Evolutionary conservation across 2,113 vertebrate species (phyloP).

Genomic region (Steatornis caripensis): DNA sequence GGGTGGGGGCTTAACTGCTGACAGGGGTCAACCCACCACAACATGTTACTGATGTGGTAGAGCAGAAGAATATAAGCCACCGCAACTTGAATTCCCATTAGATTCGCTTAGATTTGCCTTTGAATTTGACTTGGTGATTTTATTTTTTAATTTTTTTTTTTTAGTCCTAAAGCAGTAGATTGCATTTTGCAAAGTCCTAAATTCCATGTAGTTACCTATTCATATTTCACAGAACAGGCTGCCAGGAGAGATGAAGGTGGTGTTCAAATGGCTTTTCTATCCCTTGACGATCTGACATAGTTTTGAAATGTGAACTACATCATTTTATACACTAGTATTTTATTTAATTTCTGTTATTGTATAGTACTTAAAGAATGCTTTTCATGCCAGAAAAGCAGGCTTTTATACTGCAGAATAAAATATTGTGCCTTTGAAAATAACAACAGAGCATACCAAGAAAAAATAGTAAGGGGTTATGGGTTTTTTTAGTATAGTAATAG

Average conservation of each 20-base stretch:
- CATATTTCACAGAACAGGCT: not conserved
- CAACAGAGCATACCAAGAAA: not conserved
- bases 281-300: not conserved
- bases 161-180: not conserved
- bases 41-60: not conserved
- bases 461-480: not conserved
- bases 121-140: not conserved
- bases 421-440: not conserved
- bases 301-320: not conserved
- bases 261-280: not conserved
- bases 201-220: not conserved
- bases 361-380: not conserved
- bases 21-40: not conserved
- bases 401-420: not conserved
- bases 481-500: not conserved
- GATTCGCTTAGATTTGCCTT: not conserved
- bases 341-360: not conserved
- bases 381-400: not conserved
- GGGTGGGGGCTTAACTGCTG: not conserved
- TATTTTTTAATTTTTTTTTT: not conserved
- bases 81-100: not conserved
- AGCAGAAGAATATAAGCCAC: not conserved
- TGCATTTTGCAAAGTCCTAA: not conserved
- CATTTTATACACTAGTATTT: not conserved
- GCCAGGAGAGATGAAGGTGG: not conserved